Evolutionary conservation across 2,797 vertebrate genomes (phyloP), one percentile per base, ranked within the genome.

Genomic region (Tragelaphus oryx): DNA sequence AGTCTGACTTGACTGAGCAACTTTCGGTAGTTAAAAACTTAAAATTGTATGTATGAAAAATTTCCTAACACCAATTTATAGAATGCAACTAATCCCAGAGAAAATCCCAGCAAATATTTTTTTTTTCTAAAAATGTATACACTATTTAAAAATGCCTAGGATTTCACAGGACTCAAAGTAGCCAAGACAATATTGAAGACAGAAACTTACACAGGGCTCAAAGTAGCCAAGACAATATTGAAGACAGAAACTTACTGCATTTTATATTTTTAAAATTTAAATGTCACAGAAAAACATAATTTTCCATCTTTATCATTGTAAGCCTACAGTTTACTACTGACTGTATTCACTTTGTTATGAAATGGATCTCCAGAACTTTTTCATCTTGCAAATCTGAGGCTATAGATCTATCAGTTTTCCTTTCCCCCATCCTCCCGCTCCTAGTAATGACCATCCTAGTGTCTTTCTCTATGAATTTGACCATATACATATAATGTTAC

Each of bases 381-480:
- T 26, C 8, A 30, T 81, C 7, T 55, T 14, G 6, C 1, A 81
- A 30, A 85, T 55, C 7, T 86, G 54, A 81, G 74, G 71, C 44
- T 74, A 46, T 52, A 11, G 20, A 44, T 11, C 26, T 55, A 33
- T 52, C 50, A 60, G 9, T 28, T 52, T 17, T 1, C 5, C 8
- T 26, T 28, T 18, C 8, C 9, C 2, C 3, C 14, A 9, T 30
- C 26, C 18, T 6, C 20, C 37, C 13, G 2, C 0, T 9, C 26
- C 74, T 65, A 22, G 28, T 28, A 44, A 28, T 14, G 12, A 44
- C 24, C n/a, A 22, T n/a, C 65, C 26, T 41, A 46, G 6, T 68
- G 26, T 93, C 26, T 74, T 26, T 81, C 44, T 57, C 24, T 59
- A 48, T 4, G 24, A 65, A 48, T 55, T 57, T 79, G 11, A 92